phyloP scores from a whole-genome alignment of 2,888 invertebrate species.

The Globia sparganii region DNA sequence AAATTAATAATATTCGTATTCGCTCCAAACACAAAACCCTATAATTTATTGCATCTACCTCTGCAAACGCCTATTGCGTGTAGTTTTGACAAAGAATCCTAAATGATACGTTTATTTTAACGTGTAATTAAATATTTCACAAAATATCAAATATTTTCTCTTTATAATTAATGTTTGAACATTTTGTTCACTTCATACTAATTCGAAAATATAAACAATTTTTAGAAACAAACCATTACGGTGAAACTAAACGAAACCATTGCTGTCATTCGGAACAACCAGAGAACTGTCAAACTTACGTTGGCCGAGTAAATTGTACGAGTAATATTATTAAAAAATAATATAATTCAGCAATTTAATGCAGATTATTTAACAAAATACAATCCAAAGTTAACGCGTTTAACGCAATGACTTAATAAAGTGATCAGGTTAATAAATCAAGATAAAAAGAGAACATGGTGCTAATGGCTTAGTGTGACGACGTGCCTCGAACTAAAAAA shows the following conservation, averaged over 20 bases:
- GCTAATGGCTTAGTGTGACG: constrained; percentile 69
- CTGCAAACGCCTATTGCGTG: constrained; percentile 24
- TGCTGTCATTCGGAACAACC: constrained; percentile 40
- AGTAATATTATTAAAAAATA: constrained; percentile 50
- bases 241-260: constrained; percentile 40
- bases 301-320: constrained; percentile 56
- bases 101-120: neutral
- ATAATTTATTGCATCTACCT: constrained; percentile 1
- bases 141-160: neutral
- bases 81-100: constrained; percentile 6
- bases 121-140: too few relatives aligned
- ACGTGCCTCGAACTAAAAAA: constrained; percentile 72
- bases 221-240: neutral
- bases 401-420: constrained; percentile 29
- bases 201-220: neutral
- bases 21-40: neutral
- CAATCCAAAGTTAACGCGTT: neutral
- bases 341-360: constrained; percentile 20
- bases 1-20: neutral
- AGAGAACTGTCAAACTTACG: constrained; percentile 60
- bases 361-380: constrained; percentile 18
- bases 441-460: constrained; percentile 56
- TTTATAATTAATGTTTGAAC: neutral
- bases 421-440: constrained; percentile 21
- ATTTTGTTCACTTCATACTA: neutral